These are phyloP conservation scores for Eupithecia subumbrata DNA, from an alignment of 2,888 invertebrate species.

Conservation along the genomic window DNA sequence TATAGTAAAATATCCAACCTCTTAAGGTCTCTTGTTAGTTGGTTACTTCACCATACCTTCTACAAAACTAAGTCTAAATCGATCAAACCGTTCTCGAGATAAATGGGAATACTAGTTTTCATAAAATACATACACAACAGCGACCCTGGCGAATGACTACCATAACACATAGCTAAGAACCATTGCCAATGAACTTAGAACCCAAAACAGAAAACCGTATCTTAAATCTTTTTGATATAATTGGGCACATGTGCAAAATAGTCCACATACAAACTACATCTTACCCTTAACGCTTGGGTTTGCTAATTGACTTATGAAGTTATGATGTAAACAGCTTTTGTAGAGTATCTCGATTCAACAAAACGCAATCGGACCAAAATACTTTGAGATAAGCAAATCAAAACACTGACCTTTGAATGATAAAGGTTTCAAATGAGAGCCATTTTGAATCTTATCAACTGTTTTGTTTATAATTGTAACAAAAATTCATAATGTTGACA, in stretches of 20 bases:
- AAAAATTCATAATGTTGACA: background rate
- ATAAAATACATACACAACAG: too few relatives aligned
- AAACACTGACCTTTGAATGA: constrained; percentile 53
- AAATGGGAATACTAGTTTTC: too few relatives aligned
- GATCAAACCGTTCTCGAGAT: too few relatives aligned
- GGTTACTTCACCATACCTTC: too few relatives aligned
- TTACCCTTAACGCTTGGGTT: background rate
- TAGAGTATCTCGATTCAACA: constrained; percentile 18
- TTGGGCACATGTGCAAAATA: too few relatives aligned
- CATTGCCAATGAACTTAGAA: too few relatives aligned
- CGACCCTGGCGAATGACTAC: too few relatives aligned
- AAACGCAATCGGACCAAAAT: constrained; percentile 31
- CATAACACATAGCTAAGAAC: too few relatives aligned
- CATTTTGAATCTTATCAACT: constrained; percentile 36
- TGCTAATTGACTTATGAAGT: background rate
- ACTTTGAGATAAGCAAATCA: constrained; percentile 49
- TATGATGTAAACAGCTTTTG: background rate
- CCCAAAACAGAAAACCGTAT: too few relatives aligned
- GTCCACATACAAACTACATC: too few relatives aligned
- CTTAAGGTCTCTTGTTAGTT: background rate
- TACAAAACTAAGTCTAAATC: too few relatives aligned
- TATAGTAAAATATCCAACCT: background rate
- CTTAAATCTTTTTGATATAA: too few relatives aligned
- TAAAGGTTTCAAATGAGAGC: constrained; percentile 39
- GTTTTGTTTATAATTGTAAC: background rate